Evolutionary conservation across 2,113 vertebrate species (phyloP).

Genomic region (Cairina moschata): DNA sequence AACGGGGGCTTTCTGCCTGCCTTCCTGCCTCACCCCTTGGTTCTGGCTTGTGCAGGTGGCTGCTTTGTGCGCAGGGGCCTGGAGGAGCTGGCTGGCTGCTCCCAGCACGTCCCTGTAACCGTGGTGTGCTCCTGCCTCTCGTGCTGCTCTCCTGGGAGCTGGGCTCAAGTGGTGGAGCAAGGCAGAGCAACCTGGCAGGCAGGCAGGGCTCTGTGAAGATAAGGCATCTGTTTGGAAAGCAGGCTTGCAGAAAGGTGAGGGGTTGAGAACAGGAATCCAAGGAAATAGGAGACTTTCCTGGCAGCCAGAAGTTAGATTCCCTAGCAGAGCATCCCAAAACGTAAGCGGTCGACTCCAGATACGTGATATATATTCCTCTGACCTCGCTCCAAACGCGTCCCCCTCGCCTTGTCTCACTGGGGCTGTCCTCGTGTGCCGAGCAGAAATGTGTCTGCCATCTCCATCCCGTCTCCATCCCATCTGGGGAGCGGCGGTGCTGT

Average conservation of each 20-base stretch:
- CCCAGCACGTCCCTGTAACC: background rate
- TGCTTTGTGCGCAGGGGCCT: background rate
- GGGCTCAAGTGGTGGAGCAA: background rate
- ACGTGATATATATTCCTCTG: rapidly evolving
- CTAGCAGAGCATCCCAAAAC: background rate
- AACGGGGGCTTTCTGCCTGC: background rate
- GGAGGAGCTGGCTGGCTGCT: background rate
- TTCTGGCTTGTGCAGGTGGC: background rate
- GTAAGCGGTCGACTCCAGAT: background rate
- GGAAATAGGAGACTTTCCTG: background rate
- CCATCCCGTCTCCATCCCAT: background rate
- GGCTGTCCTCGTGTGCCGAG: background rate
- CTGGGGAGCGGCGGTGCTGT: background rate
- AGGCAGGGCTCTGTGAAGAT: background rate
- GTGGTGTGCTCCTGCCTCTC: background rate
- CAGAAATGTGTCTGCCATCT: rapidly evolving
- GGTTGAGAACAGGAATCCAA: background rate
- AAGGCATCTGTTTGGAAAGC: background rate
- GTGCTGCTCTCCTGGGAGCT: background rate
- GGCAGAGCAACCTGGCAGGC: background rate
- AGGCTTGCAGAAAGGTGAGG: background rate
- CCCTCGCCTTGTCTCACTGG: background rate
- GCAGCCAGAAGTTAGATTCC: background rate
- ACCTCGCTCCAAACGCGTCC: background rate
- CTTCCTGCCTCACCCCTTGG: background rate